Evolutionary conservation across 2,888 invertebrate species (phyloP).

Genomic region (Apotomis turbidana): DNA sequence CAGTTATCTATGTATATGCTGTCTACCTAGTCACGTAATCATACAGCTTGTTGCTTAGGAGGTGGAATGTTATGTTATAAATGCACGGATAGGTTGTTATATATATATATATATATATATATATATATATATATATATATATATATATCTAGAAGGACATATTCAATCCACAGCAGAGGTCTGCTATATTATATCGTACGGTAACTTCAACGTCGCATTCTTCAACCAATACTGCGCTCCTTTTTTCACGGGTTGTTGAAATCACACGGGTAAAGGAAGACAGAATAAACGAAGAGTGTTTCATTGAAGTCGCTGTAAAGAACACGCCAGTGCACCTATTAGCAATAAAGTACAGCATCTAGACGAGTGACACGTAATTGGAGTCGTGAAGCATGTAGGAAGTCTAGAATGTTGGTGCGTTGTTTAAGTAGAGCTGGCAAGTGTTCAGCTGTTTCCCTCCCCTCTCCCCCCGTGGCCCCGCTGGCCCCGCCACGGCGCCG

Average conservation of each 20-base stretch:
- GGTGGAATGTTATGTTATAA: constrained; percentile 17
- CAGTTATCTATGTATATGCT: not conserved
- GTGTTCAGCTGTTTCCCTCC: constrained; percentile 14
- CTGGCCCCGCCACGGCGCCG: not conserved
- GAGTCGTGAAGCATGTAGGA: not conserved
- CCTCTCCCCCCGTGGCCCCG: not conserved
- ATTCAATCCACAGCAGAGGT: constrained; percentile 1
- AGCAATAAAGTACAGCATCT: not conserved
- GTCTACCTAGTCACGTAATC: constrained; percentile 17
- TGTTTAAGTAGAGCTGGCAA: constrained; percentile 29
- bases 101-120: too few relatives aligned
- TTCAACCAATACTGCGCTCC: not conserved
- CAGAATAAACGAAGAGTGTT: not conserved
- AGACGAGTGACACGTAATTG: not conserved
- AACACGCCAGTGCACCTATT: not conserved
- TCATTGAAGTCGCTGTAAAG: not conserved
- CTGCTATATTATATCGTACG: not conserved
- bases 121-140: too few relatives aligned
- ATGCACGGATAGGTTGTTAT: constrained; percentile 29
- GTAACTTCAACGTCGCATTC: not conserved
- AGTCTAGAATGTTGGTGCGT: constrained; percentile 8
- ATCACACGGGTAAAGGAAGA: not conserved
- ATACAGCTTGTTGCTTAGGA: constrained; percentile 35
- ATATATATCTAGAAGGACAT: not conserved
- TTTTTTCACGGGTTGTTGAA: not conserved